Percentiles rank a stretch among this genome's conserved stretches.
phyloP scores from a whole-genome alignment of 2,888 invertebrate genomes.

The Rhagonycha fulva region DNA sequence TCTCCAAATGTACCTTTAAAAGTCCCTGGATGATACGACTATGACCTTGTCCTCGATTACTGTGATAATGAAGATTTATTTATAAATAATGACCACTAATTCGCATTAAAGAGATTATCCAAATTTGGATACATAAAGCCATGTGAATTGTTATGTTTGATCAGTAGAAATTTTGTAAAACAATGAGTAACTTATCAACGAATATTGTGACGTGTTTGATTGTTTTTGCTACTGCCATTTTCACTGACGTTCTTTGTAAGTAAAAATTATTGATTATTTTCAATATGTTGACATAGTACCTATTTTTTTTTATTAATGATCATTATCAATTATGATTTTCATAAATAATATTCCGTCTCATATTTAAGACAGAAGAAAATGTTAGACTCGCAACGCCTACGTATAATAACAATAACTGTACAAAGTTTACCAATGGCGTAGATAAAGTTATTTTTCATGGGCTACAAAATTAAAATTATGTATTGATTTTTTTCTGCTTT shows the following conservation, averaged over 20 bases:
- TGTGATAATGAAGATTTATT: background rate
- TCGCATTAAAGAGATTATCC: background rate
- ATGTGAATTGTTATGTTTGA: background rate
- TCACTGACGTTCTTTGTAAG: slow-evolving; percentile 38
- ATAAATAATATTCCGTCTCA: background rate
- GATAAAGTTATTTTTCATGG: background rate
- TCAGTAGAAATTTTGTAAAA: background rate
- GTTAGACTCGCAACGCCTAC: background rate
- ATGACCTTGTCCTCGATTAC: background rate
- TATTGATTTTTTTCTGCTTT: background rate
- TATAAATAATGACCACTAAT: background rate
- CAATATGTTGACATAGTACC: background rate
- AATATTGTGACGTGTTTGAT: slow-evolving; percentile 10
- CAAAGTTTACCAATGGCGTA: background rate
- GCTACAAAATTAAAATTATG: background rate
- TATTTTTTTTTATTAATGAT: background rate
- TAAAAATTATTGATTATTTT: slow-evolving; percentile 16
- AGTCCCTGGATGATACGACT: background rate
- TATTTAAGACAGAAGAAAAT: background rate
- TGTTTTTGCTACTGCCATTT: slow-evolving; percentile 26
- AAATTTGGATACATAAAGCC: background rate
- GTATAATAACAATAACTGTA: too few species aligned
- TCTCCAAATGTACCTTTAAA: background rate
- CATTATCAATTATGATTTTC: background rate
- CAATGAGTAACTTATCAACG: background rate